Conservation (phyloP, 2,113 vertebrate species). For the Loxodonta africana region DNA sequence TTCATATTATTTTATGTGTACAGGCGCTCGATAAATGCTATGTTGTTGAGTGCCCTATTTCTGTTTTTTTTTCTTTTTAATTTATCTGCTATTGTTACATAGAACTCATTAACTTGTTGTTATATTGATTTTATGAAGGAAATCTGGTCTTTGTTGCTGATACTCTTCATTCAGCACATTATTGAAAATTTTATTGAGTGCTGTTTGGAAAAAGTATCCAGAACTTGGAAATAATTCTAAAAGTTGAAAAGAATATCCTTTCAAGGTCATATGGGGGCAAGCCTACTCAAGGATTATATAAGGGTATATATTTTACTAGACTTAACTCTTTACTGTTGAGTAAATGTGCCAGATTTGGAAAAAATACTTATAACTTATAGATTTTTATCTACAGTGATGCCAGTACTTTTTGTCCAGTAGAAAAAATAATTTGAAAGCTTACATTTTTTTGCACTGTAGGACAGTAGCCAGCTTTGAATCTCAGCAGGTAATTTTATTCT, state of each 20-base stretch:
- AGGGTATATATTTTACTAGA: neutral
- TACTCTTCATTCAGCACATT: neutral
- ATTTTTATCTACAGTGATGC: neutral
- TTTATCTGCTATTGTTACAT: neutral
- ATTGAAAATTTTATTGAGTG: neutral
- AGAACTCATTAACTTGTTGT: neutral
- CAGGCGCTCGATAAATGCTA: neutral
- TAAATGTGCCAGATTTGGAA: neutral
- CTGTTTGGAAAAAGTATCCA: neutral
- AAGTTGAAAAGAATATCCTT: neutral
- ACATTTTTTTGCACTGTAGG: neutral
- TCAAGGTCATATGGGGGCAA: neutral
- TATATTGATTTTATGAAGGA: neutral
- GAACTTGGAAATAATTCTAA: neutral
- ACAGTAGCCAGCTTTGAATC: neutral
- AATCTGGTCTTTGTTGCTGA: neutral
- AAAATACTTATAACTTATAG: neutral
- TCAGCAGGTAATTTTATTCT: neutral
- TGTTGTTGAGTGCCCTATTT: fast-evolving
- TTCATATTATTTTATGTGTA: neutral
- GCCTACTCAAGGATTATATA: neutral
- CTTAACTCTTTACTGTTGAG: neutral
- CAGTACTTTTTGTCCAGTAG: neutral
- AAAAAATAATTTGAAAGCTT: neutral
- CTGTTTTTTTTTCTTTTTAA: neutral